These are phyloP conservation scores for Mesodorylaimus sp. DNA, from an alignment of 2,888 invertebrate species.

Conservation along the genomic window DNA sequence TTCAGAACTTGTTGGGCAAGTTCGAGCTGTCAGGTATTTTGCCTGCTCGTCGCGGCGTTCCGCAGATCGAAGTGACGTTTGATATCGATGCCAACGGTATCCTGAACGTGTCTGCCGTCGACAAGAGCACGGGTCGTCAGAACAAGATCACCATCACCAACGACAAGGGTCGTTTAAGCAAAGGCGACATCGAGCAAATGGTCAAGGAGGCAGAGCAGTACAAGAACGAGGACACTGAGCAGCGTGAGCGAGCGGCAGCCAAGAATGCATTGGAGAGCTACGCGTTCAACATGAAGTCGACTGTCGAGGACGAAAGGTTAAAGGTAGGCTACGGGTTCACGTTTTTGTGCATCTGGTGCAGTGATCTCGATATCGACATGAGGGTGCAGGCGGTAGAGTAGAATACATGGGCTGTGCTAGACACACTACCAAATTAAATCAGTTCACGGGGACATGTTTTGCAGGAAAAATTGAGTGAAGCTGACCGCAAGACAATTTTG, in stretches of 20 bases:
- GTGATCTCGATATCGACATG: too few relatives aligned
- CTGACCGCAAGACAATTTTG: slow-evolving; percentile 57
- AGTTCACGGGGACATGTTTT: slow-evolving; percentile 7
- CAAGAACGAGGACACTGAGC: slow-evolving; percentile 45
- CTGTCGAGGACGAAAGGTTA: slow-evolving; percentile 71
- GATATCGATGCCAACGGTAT: slow-evolving; percentile 62
- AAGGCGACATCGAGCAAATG: slow-evolving; percentile 67
- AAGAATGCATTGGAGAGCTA: slow-evolving; percentile 73
- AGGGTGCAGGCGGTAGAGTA: too few relatives aligned
- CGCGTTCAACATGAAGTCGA: slow-evolving; percentile 82
- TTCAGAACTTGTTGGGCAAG: slow-evolving; percentile 60
- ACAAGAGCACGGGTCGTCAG: slow-evolving; percentile 48
- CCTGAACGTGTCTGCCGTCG: slow-evolving; percentile 74
- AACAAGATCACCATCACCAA: slow-evolving; percentile 44
- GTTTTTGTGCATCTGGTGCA: not conserved
- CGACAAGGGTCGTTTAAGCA: slow-evolving; percentile 69
- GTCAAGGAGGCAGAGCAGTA: slow-evolving; percentile 81
- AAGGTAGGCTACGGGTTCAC: slow-evolving; percentile 4
- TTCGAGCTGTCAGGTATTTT: slow-evolving; percentile 92
- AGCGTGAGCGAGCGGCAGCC: slow-evolving; percentile 45
- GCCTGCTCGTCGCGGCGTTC: slow-evolving; percentile 74
- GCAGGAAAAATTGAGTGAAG: slow-evolving; percentile 66
- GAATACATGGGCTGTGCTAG: too few relatives aligned
- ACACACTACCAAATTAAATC: too few relatives aligned
- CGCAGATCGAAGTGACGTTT: slow-evolving; percentile 45